Evolutionary conservation across 2,888 invertebrate genomes (phyloP), one percentile per base, ranked within the genome.

Genomic region (Tipula lateralis): DNA sequence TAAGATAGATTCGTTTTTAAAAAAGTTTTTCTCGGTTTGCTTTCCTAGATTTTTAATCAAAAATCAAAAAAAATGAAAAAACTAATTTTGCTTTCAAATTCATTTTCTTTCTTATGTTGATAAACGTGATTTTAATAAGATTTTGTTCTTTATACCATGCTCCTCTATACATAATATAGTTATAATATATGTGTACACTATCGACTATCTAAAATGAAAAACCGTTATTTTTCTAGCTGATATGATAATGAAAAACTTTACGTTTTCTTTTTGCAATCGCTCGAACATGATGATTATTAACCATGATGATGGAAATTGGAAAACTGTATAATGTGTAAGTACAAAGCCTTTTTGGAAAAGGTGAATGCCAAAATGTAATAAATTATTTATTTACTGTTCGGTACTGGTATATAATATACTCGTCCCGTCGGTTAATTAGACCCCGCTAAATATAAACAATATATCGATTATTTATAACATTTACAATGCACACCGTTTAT

Each of bases 11-110:
- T 50, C 44, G 12, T 50, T 50, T 50, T 50, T 50, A 50, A 19
- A 66, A 66, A 66, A 66, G 66, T 66, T 66, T 66, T 66, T 66
- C n/a, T n/a, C 66, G 66, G 19, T 66, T 66, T 66, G 24, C 66
- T 66, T 66, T 66, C 66, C 66, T 66, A 66, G 66, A 66, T 66
- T 66, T 66, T 66, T 66, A 66, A 66, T 66, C 66, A 66, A 66
- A 66, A 66, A 66, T 66, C 66, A 9, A 24, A 24, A 50, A 66
- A 66, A 66, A 66, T 24, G 24, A 44, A 66, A 66, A 66, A 66
- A 66, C 66, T 66, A 66, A 66, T 66, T 66, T 66, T 66, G 66
- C 66, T 66, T 66, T 24, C 44, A 44, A 44, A 44, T 44, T n/a
- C n/a, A 44, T 66, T 66, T 24, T 66, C 24, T 66, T 50, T 44